Evolutionary conservation across 2,113 vertebrate genomes (phyloP), one percentile per base, ranked within the genome.

Genomic region (Sprattus sprattus): DNA sequence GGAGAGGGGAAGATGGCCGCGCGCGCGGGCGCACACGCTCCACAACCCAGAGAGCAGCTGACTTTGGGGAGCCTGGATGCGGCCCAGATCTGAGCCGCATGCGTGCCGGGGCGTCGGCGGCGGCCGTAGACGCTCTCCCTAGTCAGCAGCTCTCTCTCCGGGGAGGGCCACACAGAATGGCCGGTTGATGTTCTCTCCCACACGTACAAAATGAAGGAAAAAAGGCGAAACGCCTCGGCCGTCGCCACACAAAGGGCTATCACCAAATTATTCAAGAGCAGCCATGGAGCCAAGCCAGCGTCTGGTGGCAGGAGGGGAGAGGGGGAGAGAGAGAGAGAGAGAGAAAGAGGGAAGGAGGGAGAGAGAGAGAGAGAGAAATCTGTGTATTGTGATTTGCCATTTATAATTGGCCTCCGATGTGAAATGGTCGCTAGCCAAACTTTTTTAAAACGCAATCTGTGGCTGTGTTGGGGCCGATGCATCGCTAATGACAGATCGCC

Each of bases 361-460:
- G 85, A 44, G 81, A 28, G 50, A 9, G 78, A 85, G 28, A 89
- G 89, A 92, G 85, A 90, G 90, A 92, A 90, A 89, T 89, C 90
- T 90, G 91, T 87, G 86, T 92, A 93, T 91, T 92, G 93, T 92
- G 91, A 93, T 92, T 92, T 93, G 90, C 93, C 93, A 92, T 94
- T 94, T 93, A 92, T 93, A 94, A 93, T 93, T 94, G 92, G 93
- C 92, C 89, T 90, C 87, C 91, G 85, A 91, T 92, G 92, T 90
- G 92, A 91, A 92, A 93, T 92, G 91, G 92, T 91, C 89, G 87
- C 84, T 88, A 90, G 93, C 92, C 92, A 92, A 89, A 89, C 92
- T 90, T 92, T 91, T 90, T 89, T 88, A 87, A 91, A 93, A 94
- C 90, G 93, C 93, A 95, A 93, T 95, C 92, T 94, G 94, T 93